Percentiles rank a stretch among this genome's conserved stretches.
Conservation (phyloP, 2,113 vertebrate species). For the Numida meleagris region DNA sequence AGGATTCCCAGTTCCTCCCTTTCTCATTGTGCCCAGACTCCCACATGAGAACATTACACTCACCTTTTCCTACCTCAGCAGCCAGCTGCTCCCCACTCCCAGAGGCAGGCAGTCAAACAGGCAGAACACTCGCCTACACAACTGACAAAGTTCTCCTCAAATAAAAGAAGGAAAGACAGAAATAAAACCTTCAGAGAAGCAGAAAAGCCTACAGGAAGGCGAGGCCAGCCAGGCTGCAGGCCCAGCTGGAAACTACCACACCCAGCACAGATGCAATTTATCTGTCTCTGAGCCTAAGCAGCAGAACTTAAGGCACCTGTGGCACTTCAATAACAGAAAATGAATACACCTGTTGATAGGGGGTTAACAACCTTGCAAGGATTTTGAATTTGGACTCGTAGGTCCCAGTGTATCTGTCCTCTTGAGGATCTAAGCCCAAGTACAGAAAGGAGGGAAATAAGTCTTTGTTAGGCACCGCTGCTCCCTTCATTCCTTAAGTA, state of each 20-base stretch:
- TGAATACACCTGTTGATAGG: background rate
- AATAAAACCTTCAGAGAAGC: accelerated
- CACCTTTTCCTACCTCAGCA: background rate
- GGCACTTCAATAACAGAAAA: background rate
- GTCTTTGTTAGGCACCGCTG: background rate
- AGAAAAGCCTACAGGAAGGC: accelerated
- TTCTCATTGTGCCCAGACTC: accelerated
- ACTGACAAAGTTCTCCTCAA: background rate
- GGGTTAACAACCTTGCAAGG: background rate
- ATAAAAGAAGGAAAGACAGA: background rate
- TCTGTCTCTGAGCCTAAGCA: background rate
- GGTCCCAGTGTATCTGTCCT: background rate
- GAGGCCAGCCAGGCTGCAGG: accelerated
- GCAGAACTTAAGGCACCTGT: background rate
- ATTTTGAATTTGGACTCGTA: background rate
- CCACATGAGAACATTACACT: background rate
- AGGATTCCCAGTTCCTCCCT: background rate
- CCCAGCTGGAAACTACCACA: accelerated
- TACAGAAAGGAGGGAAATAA: background rate
- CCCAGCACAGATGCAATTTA: background rate
- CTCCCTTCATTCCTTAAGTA: background rate
- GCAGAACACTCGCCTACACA: background rate
- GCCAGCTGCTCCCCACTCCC: background rate
- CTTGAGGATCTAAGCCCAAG: background rate
- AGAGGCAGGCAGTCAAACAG: accelerated